Evolutionary conservation across 35 echinoderm and acorn worm genomes (phyloP), one percentile per base, ranked within the genome.

Genomic region (Holothuria glaberrima): DNA sequence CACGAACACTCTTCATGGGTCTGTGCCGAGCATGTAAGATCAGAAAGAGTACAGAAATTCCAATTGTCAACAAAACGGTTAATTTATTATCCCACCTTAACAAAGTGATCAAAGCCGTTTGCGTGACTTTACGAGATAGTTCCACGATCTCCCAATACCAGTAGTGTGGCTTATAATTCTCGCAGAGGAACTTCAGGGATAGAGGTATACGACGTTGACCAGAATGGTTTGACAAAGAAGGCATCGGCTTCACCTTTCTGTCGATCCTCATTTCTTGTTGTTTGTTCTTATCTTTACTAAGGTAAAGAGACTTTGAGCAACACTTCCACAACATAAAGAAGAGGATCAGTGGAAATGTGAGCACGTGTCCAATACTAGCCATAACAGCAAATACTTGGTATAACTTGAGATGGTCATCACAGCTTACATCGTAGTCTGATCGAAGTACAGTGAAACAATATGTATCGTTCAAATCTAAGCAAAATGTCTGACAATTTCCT

Each of bases 121-220:
- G 78, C 19, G 78, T 3, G 9, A 86, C 81, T 73, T 91, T 91
- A 12, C 91, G 68, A n/a, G 45, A 31, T 1, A 92, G 58, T 52
- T 92, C 91, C 5, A 92, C 33, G 34, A 92, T 65, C 60, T 92
- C 91, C 91, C 91, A 88, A 34, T 62, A 92, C 82, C 82, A 92
- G 57, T 48, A 92, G 9, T 92, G 9, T n/a, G 25, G 29, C 58
- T 92, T 75, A 57, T 92, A 92, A 59, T 88, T 92, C 58, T 88
- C 91, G 48, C 65, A 72, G 19, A 92, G 54, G 41, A 92, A 84
- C 24, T 20, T 84, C 20, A 30, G 19, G 46, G 56, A 84, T 14
- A 30, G 2, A 2, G n/a, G 16, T 32, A 29, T 17, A 3, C 12
- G 3, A 18, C 50, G 12, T 54, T n/a, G n/a, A n/a, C 50, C 13